phyloP scores from a whole-genome alignment of 2,113 vertebrate species.

The Grammomys surdaster region DNA sequence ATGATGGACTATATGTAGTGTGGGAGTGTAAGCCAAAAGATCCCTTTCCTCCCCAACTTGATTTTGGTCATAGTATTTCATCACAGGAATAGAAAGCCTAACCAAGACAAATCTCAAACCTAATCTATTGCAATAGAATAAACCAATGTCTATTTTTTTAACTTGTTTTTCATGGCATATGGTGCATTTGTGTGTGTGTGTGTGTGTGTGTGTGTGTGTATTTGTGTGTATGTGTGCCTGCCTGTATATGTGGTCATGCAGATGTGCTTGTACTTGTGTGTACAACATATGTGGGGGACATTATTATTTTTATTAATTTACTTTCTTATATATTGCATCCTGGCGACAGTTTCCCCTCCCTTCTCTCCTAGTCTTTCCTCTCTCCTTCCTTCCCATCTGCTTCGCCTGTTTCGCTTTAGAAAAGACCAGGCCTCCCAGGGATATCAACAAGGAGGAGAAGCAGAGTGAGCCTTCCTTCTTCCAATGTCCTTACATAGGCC shows the following conservation, averaged over 20 bases:
- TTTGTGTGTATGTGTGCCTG: background rate
- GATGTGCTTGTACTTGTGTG: background rate
- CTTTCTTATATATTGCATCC: too few relatives aligned
- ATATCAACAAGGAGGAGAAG: too few relatives aligned
- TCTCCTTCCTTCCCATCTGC: too few relatives aligned
- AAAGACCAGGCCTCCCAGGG: too few relatives aligned
- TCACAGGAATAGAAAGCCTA: background rate
- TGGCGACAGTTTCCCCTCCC: too few relatives aligned
- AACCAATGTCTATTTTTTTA: background rate
- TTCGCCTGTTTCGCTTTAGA: too few relatives aligned
- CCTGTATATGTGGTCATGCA: background rate
- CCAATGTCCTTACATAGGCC: too few relatives aligned
- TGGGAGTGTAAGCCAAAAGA: background rate
- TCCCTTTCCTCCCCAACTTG: background rate
- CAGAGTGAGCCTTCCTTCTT: too few relatives aligned
- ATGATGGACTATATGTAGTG: background rate
- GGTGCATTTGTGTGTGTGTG: background rate
- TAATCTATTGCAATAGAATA: background rate
- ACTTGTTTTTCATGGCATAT: background rate
- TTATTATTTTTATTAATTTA: too few relatives aligned
- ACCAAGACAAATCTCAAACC: background rate
- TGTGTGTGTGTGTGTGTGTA: rapidly evolving
- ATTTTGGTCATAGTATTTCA: background rate
- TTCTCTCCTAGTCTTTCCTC: too few relatives aligned
- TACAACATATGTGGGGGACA: too few relatives aligned